These are phyloP conservation scores for Taenaris catops DNA, from an alignment of 2,888 invertebrate genomes.

Conservation along the genomic window DNA sequence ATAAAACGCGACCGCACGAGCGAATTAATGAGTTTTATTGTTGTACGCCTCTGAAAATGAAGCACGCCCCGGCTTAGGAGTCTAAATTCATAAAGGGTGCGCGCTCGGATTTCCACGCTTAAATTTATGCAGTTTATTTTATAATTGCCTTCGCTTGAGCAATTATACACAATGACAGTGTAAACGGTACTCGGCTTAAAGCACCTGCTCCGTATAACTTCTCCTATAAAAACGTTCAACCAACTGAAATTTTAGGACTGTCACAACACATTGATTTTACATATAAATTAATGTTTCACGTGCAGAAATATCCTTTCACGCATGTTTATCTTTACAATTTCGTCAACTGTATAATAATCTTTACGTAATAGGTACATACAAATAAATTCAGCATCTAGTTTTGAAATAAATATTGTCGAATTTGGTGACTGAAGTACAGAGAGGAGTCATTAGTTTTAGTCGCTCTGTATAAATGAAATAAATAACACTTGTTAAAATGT, in stretches of 20 bases:
- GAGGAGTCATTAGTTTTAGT: too few relatives aligned
- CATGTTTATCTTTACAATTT: too few relatives aligned
- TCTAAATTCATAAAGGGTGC: slow-evolving; percentile 43
- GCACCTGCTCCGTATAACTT: slow-evolving; percentile 54
- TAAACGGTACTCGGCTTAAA: slow-evolving; percentile 35
- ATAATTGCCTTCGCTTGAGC: slow-evolving; percentile 42
- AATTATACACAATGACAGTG: slow-evolving; percentile 33
- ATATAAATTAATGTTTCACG: too few relatives aligned
- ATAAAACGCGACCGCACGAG: slow-evolving; percentile 70
- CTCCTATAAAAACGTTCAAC: slow-evolving; percentile 41
- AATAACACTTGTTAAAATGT: too few relatives aligned
- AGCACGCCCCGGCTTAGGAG: slow-evolving; percentile 50
- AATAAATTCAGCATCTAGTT: too few relatives aligned
- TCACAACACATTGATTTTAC: too few relatives aligned
- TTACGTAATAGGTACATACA: too few relatives aligned
- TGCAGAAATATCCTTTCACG: too few relatives aligned
- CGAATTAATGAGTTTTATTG: slow-evolving; percentile 78
- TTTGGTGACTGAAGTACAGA: too few relatives aligned
- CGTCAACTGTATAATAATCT: too few relatives aligned
- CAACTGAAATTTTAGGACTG: slow-evolving; percentile 31
- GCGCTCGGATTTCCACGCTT: slow-evolving; percentile 50
- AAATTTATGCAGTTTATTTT: slow-evolving; percentile 58
- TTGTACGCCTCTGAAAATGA: slow-evolving; percentile 62
- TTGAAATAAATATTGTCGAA: too few relatives aligned
- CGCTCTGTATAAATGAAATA: too few relatives aligned